Evolutionary conservation across 2,113 vertebrate genomes (phyloP), one percentile per base, ranked within the genome.

Genomic region (Mustela nigripes): DNA sequence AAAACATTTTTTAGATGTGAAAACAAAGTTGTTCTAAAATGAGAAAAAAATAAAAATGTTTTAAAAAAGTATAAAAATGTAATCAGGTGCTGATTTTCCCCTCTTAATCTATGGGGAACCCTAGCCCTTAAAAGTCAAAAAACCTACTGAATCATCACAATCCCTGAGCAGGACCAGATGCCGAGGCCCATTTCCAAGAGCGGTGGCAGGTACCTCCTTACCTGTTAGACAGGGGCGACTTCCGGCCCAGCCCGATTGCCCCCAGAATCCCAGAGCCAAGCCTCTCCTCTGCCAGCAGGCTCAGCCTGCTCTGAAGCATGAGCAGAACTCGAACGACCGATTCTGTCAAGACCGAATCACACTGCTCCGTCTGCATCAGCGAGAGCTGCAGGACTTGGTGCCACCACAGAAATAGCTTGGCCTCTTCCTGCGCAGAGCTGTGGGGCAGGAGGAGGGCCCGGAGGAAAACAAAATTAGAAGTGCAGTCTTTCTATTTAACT

Each of bases 361-460:
- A 99, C 94, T 99, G 99, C 79, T 99, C 99, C 7, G 98, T 95
- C 98, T 99, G 99, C 36, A 99, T 98, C 98, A 99, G 99, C 96
- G 99, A 99, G 31, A 99, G 98, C 93, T 99, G 99, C 91, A 99
- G 97, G 15, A 98, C 98, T 97, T 99, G 99, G 96, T 99, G 99
- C 99, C 99, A 99, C 99, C 99, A 99, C 19, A 99, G 98, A 88
- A 99, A 99, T 96, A 99, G 99, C 97, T 99, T 99, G n/a, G 99
- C 99, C 97, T 99, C 99, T 39, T 99, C 99, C 36, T 98, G 98
- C 4, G 98, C 94, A 60, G 99, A 99, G 92, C 99, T 99, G 98
- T 92, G 73, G 12, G 65, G 19, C 53, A 18, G 50, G 7, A 14
- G 28, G 28, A 2, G 28, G 80, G 18, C 84, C 71, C 14, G 8